Percentiles rank a stretch among this genome's conserved stretches.
Conservation (phyloP, 2,797 vertebrate genomes). For the Aeoliscus strigatus region DNA sequence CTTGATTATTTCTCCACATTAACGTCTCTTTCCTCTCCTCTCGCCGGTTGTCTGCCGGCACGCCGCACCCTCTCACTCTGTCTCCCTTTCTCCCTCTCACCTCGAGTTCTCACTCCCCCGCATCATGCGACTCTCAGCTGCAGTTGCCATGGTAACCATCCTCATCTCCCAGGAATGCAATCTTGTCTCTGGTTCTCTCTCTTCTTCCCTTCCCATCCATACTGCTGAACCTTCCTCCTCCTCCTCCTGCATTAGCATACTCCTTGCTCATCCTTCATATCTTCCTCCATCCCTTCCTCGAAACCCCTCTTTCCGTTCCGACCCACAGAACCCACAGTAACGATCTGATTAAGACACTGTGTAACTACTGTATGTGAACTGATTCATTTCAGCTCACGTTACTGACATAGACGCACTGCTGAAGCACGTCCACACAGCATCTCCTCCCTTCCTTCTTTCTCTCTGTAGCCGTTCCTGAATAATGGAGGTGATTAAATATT, state of each 20-base stretch:
- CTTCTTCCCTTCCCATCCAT: slow-evolving; percentile 22
- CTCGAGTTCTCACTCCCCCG: slow-evolving; percentile 61
- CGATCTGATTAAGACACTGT: no score
- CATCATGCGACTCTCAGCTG: slow-evolving; percentile 76
- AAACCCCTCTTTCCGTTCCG: background rate
- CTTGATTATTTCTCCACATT: slow-evolving; percentile 10
- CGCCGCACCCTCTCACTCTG: slow-evolving; percentile 35
- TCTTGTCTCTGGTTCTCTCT: slow-evolving; percentile 31
- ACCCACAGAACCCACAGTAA: no score
- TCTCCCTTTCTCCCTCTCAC: slow-evolving; percentile 20
- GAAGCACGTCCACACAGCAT: background rate
- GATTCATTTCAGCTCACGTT: slow-evolving; percentile 4
- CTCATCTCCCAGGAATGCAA: slow-evolving; percentile 63
- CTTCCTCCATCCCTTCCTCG: slow-evolving; percentile 5
- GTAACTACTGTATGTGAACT: background rate
- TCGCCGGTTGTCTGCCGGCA: slow-evolving; percentile 31
- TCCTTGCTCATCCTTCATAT: slow-evolving; percentile 5
- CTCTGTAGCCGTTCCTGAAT: slow-evolving; percentile 65
- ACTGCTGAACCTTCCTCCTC: slow-evolving; percentile 27
- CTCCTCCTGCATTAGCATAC: slow-evolving; percentile 17
- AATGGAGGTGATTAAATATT: slow-evolving; percentile 80
- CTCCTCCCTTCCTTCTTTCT: slow-evolving; percentile 25
- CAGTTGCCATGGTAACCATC: slow-evolving; percentile 77
- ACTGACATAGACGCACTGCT: slow-evolving; percentile 15
- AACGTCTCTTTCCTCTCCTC: slow-evolving; percentile 27